Base-by-base conservation (phyloP, 2,113 vertebrate species). In the Megaceryle maxima region DNA sequence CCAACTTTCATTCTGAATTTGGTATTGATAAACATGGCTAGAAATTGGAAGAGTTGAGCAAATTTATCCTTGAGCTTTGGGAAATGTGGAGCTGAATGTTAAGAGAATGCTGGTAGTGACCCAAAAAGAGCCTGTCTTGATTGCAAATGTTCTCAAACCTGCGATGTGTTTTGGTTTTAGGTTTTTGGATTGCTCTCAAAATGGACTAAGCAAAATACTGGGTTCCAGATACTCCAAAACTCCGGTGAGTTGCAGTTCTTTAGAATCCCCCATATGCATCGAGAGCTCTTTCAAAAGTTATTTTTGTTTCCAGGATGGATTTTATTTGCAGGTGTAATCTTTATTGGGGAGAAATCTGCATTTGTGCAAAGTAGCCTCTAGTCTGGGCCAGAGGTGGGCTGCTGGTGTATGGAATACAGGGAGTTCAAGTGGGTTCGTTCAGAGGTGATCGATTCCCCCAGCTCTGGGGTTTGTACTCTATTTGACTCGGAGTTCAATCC, bases 201-300 rank as follows among this genome's bases (percentile, higher is more conserved):
- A 59, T 1, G 29, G 64, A 51, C 44, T 13, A 67, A 70, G 48
- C 19, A 46, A 78, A 80, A n/a, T 3, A 28, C 16, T 17, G 22
- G 28, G 28, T 66, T 86, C 43, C 72, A 41, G 68, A 59, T 28
- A 59, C 31, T 69, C 67, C 29, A 73, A 25, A 8, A n/a, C 5
- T 20, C 14, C 2, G 64, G 63, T 81, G 73, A 78, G 80, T 33
- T 24, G 15, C 11, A 16, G 24, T 35, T 80, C 55, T 72, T 73
- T 3, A 17, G 33, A 37, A 50, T 1, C 9, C 13, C 28, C 29
- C 0, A 0, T 11, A 0, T 1, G 6, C 8, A 24, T 7, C 7
- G 41, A 41, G 33, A 41, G 10, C 11, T 77, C 24, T 86, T 77
- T 44, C 48, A 60, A 39, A 51, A 1, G 1, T 8, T 5, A 10